phyloP scores from a whole-genome alignment of 2,797 vertebrate species.

The Channallabes apus region DNA sequence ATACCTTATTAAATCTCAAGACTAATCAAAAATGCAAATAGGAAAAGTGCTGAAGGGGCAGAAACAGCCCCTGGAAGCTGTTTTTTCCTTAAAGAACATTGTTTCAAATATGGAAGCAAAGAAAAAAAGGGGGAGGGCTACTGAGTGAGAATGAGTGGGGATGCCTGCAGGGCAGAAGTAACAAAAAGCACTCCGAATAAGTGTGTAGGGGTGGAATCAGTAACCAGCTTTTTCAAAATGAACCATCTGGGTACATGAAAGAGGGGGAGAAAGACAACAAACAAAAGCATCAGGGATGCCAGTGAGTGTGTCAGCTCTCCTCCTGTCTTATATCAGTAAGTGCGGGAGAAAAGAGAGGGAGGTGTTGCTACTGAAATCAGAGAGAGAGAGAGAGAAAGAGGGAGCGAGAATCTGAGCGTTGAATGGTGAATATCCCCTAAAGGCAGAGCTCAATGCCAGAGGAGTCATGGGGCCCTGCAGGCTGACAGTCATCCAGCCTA shows the following conservation, averaged over 20 bases:
- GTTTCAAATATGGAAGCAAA: conserved; percentile 32
- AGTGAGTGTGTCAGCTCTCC: conserved; percentile 63
- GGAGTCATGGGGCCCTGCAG: conserved; percentile 80
- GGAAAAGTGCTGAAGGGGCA: conserved; percentile 15
- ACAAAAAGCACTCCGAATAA: conserved; percentile 37
- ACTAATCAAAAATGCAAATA: conserved; percentile 9
- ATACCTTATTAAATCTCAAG: neutral
- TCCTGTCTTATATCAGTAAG: conserved; percentile 59
- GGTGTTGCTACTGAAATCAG: conserved; percentile 17
- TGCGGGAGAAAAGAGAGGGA: conserved; percentile 13
- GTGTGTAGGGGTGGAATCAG: conserved; percentile 64
- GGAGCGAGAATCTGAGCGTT: conserved; percentile 40
- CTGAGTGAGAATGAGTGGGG: conserved; percentile 41
- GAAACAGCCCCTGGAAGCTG: conserved; percentile 18
- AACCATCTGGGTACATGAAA: conserved; percentile 80
- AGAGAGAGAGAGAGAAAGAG: conserved; percentile 8
- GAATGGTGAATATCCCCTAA: conserved; percentile 61
- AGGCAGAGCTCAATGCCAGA: conserved; percentile 74
- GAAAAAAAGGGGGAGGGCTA: neutral
- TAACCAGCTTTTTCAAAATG: conserved; percentile 70
- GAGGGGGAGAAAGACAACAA: conserved; percentile 61
- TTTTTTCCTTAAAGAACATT: conserved; percentile 17
- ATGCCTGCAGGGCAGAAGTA: conserved; percentile 45
- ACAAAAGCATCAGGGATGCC: conserved; percentile 77
- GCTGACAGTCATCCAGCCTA: conserved; percentile 82